These are phyloP conservation scores for Periophthalmodon schlosseri DNA, from an alignment of 2,113 vertebrate genomes.

Conservation along the genomic window DNA sequence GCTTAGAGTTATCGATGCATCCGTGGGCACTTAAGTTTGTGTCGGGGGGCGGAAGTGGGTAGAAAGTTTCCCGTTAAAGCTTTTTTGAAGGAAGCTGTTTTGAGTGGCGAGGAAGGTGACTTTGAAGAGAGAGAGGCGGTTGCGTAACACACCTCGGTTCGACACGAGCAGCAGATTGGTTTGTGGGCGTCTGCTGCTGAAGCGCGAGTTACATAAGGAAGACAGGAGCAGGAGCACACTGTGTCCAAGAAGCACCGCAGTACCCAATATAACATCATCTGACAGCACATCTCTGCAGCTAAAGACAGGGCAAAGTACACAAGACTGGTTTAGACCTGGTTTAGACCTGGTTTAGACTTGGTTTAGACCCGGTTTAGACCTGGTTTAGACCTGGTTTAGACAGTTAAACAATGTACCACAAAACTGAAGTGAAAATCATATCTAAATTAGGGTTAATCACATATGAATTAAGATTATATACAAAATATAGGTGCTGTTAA, in stretches of 20 bases:
- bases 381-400: no score
- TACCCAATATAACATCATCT: neutral
- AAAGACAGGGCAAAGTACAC: no score
- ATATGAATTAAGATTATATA: no score
- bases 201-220: constrained; percentile 6
- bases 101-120: constrained; percentile 8
- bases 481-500: no score
- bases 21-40: constrained; percentile 4
- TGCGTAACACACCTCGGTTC: constrained; percentile 4
- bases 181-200: constrained; percentile 13
- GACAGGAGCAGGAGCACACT: constrained; percentile 6
- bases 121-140: constrained; percentile 10
- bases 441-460: no score
- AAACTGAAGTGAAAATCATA: no score
- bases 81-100: constrained; percentile 2
- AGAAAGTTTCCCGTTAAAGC: constrained; percentile 10
- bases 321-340: no score
- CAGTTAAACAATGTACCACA: no score
- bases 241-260: constrained; percentile 6
- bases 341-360: no score
- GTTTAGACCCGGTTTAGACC: no score
- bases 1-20: neutral
- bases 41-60: neutral
- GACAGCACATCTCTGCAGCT: constrained; percentile 9
- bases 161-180: constrained; percentile 3